Evolutionary conservation across 2,888 invertebrate species (phyloP).

Genomic region (Teleogryllus oceanicus): DNA sequence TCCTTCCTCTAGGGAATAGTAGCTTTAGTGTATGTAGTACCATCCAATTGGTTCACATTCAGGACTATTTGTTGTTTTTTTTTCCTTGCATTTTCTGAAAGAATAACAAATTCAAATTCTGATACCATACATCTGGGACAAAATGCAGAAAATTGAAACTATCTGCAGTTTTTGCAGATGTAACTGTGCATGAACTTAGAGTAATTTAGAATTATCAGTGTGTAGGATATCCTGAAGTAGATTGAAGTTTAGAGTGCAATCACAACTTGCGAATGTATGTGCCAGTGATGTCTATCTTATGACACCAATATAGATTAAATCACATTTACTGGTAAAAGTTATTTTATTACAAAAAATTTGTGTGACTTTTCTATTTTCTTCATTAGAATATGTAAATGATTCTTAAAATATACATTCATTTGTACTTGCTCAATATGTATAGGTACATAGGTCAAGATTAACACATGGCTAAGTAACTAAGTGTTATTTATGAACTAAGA

Average conservation of each 20-base stretch:
- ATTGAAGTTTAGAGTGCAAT: neutral
- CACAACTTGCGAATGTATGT: neutral
- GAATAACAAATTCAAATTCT: neutral
- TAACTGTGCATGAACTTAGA: neutral
- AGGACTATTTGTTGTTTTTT: neutral
- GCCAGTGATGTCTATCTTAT: neutral
- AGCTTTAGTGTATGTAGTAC: constrained; percentile 4
- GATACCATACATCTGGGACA: neutral
- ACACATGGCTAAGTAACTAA: no score
- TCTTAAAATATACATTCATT: no score
- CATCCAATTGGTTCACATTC: neutral
- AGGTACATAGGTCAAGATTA: no score
- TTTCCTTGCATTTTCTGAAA: neutral
- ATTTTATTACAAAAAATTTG: no score
- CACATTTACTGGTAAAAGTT: neutral
- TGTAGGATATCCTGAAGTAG: no score
- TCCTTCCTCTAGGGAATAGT: constrained; percentile 1
- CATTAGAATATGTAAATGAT: no score
- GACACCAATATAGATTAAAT: neutral
- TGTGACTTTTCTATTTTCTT: no score
- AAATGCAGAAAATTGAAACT: constrained; percentile 11
- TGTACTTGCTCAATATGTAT: no score
- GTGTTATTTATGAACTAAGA: no score
- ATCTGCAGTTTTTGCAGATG: constrained; percentile 3
- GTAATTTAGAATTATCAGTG: no score